Conservation (phyloP, 2,797 vertebrate genomes). For the Mionectes olivaceus region DNA sequence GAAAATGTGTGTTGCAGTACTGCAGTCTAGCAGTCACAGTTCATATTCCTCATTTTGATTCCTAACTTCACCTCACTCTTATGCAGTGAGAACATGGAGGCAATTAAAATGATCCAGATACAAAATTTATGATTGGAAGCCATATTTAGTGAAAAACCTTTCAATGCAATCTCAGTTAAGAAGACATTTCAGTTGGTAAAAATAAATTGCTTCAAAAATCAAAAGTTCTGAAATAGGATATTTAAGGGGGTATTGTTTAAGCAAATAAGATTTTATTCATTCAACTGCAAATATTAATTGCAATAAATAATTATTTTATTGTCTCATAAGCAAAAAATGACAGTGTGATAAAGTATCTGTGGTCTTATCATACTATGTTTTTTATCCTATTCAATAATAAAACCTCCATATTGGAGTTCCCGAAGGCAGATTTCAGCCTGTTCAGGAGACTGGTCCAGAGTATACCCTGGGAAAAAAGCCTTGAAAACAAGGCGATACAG, state of each 20-base stretch:
- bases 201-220: neutral
- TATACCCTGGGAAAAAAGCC: too few relatives aligned
- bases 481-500: too few relatives aligned
- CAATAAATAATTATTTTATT: neutral
- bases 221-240: neutral
- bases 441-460: too few relatives aligned
- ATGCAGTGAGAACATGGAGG: neutral
- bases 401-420: too few relatives aligned
- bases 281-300: neutral
- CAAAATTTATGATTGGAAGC: neutral
- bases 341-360: neutral
- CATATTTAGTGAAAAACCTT: neutral
- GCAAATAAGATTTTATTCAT: neutral
- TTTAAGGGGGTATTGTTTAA: neutral
- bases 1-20: neutral
- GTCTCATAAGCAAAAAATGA: neutral
- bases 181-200: neutral
- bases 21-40: rapidly evolving
- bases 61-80: neutral
- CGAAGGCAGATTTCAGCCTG: too few relatives aligned
- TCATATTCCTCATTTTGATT: neutral
- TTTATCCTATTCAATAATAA: neutral
- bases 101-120: neutral
- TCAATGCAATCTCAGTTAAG: neutral
- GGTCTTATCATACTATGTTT: neutral